Percentiles rank a stretch among this genome's conserved stretches.
Evolutionary conservation across 1,140 invertebrate genomes (phyloP).

Genomic region (Macrostomum lignano): DNA sequence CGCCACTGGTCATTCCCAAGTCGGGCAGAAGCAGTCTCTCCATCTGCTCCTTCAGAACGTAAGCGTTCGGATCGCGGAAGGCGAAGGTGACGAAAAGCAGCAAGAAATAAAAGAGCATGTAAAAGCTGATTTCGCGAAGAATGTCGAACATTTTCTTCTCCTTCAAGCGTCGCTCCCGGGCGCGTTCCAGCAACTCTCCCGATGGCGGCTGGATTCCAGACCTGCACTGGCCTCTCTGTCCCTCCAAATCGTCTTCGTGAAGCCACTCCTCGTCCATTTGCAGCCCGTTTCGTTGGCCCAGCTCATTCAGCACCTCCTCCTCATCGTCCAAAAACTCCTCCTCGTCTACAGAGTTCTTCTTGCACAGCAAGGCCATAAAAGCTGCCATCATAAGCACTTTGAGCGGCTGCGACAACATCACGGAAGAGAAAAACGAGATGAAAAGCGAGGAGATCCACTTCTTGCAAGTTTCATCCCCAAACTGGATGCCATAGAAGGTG

Average conservation of each 20-base stretch:
- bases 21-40: too few species aligned
- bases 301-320: slow-evolving; percentile 1
- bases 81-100: slow-evolving; percentile 27
- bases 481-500: too few species aligned
- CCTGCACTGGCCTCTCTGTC: neutral
- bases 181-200: neutral
- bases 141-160: slow-evolving; percentile 30
- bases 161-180: slow-evolving; percentile 14
- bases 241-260: neutral
- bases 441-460: too few species aligned
- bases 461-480: too few species aligned
- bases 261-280: neutral
- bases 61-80: slow-evolving; percentile 22
- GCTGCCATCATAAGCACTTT: slow-evolving; percentile 2
- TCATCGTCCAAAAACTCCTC: neutral
- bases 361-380: slow-evolving; percentile 3
- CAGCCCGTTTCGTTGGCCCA: neutral
- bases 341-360: neutral
- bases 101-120: slow-evolving; percentile 29
- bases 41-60: slow-evolving; percentile 25
- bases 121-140: slow-evolving; percentile 27
- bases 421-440: too few species aligned
- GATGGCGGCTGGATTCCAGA: neutral
- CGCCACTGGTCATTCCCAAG: too few species aligned
- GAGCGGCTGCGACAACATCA: too few species aligned